phyloP scores from a whole-genome alignment of 2,888 invertebrate genomes.

The Gymnoscelis rufifasciata region DNA sequence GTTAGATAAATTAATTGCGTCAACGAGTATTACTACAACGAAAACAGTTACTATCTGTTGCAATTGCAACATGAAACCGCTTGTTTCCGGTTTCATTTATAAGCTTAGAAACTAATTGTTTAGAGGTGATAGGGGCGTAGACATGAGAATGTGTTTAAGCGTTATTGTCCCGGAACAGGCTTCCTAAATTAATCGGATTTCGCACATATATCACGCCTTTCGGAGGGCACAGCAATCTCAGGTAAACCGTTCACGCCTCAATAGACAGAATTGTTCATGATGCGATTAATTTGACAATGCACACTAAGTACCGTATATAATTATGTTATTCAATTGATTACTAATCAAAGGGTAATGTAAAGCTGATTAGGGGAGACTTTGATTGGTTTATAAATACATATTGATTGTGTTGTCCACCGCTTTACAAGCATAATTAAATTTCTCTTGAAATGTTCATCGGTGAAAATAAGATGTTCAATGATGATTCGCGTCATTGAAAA shows the following conservation, averaged over 20 bases:
- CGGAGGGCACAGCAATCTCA: constrained; percentile 39
- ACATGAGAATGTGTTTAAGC: constrained; percentile 57
- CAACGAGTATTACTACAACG: too few relatives aligned
- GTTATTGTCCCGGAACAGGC: constrained; percentile 59
- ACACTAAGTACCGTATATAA: constrained; percentile 17
- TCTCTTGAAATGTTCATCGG: too few relatives aligned
- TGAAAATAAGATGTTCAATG: too few relatives aligned
- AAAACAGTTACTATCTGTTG: too few relatives aligned
- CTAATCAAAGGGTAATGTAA: neutral
- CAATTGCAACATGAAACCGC: too few relatives aligned
- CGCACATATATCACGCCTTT: constrained; percentile 51
- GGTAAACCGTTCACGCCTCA: constrained; percentile 31
- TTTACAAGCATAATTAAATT: too few relatives aligned
- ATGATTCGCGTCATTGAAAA: too few relatives aligned
- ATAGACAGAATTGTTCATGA: constrained; percentile 29
- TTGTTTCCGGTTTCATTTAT: too few relatives aligned
- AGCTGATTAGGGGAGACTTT: neutral
- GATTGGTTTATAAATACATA: too few relatives aligned
- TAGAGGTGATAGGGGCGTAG: constrained; percentile 40
- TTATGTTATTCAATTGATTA: constrained; percentile 7
- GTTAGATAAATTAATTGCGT: too few relatives aligned
- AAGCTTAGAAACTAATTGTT: constrained; percentile 51
- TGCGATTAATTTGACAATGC: constrained; percentile 20
- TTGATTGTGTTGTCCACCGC: too few relatives aligned
- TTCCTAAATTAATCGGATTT: constrained; percentile 66